Base-by-base conservation (phyloP, 2,113 vertebrate genomes). In the Poeciliopsis turrubarensis region DNA sequence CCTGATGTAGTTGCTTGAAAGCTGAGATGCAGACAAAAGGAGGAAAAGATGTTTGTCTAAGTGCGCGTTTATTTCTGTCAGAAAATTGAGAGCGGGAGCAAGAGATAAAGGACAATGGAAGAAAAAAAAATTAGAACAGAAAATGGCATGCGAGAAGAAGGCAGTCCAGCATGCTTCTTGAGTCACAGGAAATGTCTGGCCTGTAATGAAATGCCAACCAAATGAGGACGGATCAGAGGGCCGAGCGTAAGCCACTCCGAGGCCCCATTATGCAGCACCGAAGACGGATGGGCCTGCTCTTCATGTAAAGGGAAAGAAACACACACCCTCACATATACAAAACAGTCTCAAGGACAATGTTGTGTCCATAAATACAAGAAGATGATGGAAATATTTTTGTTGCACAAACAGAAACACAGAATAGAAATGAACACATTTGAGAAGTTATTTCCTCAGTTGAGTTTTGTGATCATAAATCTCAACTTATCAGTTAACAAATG, bases 191-290 rank as follows among this genome's bases (percentile, higher is more conserved):
- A 91, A 90, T 91, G 86, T 93, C 92, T 91, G 79, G 87, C 85
- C 87, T 73, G 66, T 84, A 94, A 94, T 90, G 70, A 94, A 93
- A 92, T 93, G 94, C 89, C 93, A 93, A 81, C 79, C 91, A 94
- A 94, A 95, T 94, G 93, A 94, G 92, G 92, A 94, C 92, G 78
- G 92, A 95, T 94, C 85, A 81, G 87, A 88, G 83, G 90, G 85
- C 84, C 78, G 73, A 82, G 81, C 79, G 19, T 76, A 77, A 93
- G 89, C 88, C 87, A 90, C 89, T 88, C 82, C 85, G 89, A 91
- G 89, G 86, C 89, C 82, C 87, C 91, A 92, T 94, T 94, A 93
- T 87, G 68, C 84, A 82, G 85, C 82, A 27, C 72, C 51, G 79
- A 93, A 94, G 94, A 95, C 78, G 77, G 89, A 95, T 94, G 90